Evolutionary conservation across 2,888 invertebrate species (phyloP).

Genomic region (Drosophila acutilabella): DNA sequence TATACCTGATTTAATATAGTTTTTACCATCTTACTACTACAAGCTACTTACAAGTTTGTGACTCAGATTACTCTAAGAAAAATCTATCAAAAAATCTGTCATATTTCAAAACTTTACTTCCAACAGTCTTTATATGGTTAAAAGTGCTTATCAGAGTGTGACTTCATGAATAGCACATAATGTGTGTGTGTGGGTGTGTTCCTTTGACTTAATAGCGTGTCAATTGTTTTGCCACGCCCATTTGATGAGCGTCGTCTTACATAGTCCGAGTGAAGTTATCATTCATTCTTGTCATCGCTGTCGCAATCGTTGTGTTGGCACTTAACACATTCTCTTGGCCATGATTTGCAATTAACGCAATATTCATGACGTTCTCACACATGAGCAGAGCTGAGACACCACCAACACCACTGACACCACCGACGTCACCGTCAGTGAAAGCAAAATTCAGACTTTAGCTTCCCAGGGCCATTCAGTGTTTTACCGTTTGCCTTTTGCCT

Average conservation of each 20-base stretch:
- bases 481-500: conserved; percentile 1
- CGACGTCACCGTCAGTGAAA: conserved; percentile 19
- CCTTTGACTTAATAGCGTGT: conserved; percentile 71
- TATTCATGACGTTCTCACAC: conserved; percentile 85
- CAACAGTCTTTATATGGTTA: background rate
- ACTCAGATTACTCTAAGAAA: no score
- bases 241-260: conserved; percentile 20
- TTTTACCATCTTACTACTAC: no score
- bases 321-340: conserved; percentile 80
- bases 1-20: no score
- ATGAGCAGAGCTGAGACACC: conserved; percentile 72
- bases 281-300: conserved; percentile 72
- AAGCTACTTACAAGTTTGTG: no score
- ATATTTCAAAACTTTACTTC: background rate
- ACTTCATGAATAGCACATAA: conserved; percentile 18
- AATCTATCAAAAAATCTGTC: no score
- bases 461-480: conserved; percentile 38
- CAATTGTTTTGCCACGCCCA: conserved; percentile 72
- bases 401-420: conserved; percentile 14
- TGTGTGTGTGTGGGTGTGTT: conserved; percentile 24
- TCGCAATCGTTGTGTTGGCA: conserved; percentile 70
- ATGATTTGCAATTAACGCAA: conserved; percentile 84
- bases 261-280: conserved; percentile 51
- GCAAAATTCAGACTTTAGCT: conserved; percentile 32
- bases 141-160: background rate